phyloP scores from a whole-genome alignment of 2,888 invertebrate species.

The Dione vanillae region DNA sequence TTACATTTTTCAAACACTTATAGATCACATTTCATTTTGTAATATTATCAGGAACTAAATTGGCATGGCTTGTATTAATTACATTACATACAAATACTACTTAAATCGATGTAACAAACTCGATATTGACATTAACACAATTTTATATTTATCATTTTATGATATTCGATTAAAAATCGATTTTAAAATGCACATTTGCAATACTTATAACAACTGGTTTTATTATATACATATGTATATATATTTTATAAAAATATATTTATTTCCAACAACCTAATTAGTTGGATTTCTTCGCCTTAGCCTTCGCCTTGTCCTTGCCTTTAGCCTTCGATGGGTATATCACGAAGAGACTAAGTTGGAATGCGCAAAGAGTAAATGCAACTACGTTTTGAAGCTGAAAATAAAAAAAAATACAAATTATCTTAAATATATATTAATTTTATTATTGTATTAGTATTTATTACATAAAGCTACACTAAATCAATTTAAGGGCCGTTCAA shows the following conservation, averaged over 20 bases:
- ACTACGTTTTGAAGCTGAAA: conserved; percentile 90
- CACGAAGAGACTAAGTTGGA: conserved; percentile 88
- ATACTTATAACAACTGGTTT: neutral
- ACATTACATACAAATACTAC: neutral
- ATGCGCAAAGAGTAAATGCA: conserved; percentile 83
- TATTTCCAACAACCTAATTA: conserved; percentile 49
- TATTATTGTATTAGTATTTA: no score
- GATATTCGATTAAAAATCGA: conserved; percentile 1
- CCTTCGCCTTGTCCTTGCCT: conserved; percentile 64
- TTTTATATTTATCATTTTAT: neutral
- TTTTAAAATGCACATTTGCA: neutral
- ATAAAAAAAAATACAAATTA: conserved; percentile 43
- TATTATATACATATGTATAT: neutral
- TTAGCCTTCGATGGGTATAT: conserved; percentile 86
- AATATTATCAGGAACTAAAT: conserved; percentile 3
- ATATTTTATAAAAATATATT: neutral
- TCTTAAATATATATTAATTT: no score
- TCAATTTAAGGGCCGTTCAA: no score
- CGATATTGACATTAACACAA: neutral
- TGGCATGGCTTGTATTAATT: neutral
- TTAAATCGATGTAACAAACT: neutral
- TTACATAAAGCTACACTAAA: no score
- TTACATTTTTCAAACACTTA: neutral
- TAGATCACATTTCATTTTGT: neutral
- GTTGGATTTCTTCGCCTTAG: conserved; percentile 71